Percentiles rank a stretch among this genome's conserved stretches.
Evolutionary conservation across 2,888 invertebrate species (phyloP).

Genomic region (Helicoverpa assulta): DNA sequence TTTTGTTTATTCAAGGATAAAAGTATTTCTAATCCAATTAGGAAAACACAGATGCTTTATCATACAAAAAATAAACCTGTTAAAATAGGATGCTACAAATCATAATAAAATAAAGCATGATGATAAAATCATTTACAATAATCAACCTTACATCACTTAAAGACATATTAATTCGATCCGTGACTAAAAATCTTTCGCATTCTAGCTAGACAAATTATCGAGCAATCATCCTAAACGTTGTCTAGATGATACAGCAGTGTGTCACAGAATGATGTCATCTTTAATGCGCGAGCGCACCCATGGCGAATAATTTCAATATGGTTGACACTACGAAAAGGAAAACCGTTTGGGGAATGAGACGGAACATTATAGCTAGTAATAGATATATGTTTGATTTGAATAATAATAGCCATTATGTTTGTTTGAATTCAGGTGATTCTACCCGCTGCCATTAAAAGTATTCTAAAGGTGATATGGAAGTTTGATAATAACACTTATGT

Average conservation of each 20-base stretch:
- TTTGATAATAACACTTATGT: too few relatives aligned
- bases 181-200: slow-evolving; percentile 52
- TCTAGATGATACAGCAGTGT: slow-evolving; percentile 38
- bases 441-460: too few relatives aligned
- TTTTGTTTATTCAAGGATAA: background rate
- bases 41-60: slow-evolving; percentile 5
- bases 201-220: slow-evolving; percentile 40
- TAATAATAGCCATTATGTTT: slow-evolving; percentile 6
- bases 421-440: background rate
- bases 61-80: slow-evolving; percentile 9
- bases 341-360: slow-evolving; percentile 26
- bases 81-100: background rate
- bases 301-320: slow-evolving; percentile 46
- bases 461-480: too few relatives aligned
- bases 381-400: slow-evolving; percentile 1
- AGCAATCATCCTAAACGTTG: slow-evolving; percentile 42
- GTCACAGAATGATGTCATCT: slow-evolving; percentile 57
- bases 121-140: slow-evolving; percentile 27
- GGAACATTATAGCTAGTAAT: slow-evolving; percentile 18
- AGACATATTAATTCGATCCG: slow-evolving; percentile 20
- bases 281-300: slow-evolving; percentile 44
- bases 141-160: slow-evolving; percentile 33
- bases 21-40: background rate
- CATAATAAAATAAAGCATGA: slow-evolving; percentile 19
- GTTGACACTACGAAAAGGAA: slow-evolving; percentile 35